These are phyloP conservation scores for Mirounga angustirostris DNA, from an alignment of 2,113 vertebrate genomes.

Conservation along the genomic window DNA sequence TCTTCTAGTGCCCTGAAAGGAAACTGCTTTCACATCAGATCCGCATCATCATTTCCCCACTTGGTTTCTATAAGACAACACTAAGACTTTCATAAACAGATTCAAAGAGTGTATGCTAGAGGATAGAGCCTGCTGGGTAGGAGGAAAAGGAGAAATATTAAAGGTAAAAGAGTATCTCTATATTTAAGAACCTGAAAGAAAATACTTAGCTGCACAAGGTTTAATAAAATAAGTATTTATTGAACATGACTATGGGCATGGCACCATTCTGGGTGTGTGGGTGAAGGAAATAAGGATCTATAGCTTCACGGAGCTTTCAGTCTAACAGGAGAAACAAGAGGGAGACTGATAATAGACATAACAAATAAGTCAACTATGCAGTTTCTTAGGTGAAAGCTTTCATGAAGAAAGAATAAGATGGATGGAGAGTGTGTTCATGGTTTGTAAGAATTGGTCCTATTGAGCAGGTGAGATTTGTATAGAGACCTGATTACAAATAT, in stretches of 20 bases:
- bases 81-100: background rate
- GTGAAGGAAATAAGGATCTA: background rate
- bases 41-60: background rate
- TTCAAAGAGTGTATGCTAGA: background rate
- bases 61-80: background rate
- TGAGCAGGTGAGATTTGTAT: background rate
- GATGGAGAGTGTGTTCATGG: background rate
- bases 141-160: background rate
- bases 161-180: background rate
- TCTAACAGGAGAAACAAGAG: background rate
- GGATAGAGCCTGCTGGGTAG: fast-evolving
- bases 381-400: background rate
- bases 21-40: background rate
- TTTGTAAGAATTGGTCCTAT: background rate
- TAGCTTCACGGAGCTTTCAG: background rate
- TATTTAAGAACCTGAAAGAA: background rate
- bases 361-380: background rate
- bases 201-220: background rate
- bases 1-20: background rate
- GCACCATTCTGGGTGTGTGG: background rate
- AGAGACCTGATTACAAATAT: background rate
- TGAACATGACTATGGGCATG: background rate
- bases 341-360: background rate
- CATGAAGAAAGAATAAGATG: background rate
- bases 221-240: background rate